These are phyloP conservation scores for Agrochola litura DNA, from an alignment of 2,888 invertebrate species.

Conservation along the genomic window DNA sequence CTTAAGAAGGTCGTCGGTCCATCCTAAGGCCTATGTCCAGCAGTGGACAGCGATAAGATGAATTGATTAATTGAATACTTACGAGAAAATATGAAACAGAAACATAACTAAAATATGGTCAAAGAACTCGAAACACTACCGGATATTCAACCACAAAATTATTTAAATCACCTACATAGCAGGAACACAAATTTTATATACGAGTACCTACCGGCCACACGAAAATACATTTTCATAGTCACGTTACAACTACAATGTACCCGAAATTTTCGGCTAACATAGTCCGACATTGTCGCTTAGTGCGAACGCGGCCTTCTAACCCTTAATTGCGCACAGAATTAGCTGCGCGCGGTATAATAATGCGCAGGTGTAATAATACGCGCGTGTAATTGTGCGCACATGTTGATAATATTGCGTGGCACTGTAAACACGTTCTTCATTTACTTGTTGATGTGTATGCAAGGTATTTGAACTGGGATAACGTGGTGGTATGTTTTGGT, in stretches of 20 bases:
- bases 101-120: not conserved
- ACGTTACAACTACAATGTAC: constrained; percentile 28
- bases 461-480: constrained; percentile 13
- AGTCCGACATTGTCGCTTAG: constrained; percentile 40
- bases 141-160: not conserved
- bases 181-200: not conserved
- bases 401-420: constrained; percentile 47
- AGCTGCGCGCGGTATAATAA: constrained; percentile 56
- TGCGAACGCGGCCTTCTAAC: constrained; percentile 31
- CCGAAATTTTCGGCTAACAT: constrained; percentile 34
- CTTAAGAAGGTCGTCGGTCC: too few relatives aligned
- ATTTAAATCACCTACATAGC: constrained; percentile 7
- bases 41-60: too few relatives aligned
- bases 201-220: not conserved
- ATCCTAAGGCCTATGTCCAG: too few relatives aligned
- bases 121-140: too few relatives aligned
- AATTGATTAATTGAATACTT: not conserved
- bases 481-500: not conserved
- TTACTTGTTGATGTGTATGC: constrained; percentile 35
- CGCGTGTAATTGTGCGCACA: constrained; percentile 53
- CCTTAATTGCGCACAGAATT: constrained; percentile 56
- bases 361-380: constrained; percentile 62
- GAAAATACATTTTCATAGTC: constrained; percentile 17
- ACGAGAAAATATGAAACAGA: not conserved
- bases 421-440: constrained; percentile 57